These are phyloP conservation scores for Seison nebaliae DNA, from an alignment of 1,140 invertebrate species.

Conservation along the genomic window DNA sequence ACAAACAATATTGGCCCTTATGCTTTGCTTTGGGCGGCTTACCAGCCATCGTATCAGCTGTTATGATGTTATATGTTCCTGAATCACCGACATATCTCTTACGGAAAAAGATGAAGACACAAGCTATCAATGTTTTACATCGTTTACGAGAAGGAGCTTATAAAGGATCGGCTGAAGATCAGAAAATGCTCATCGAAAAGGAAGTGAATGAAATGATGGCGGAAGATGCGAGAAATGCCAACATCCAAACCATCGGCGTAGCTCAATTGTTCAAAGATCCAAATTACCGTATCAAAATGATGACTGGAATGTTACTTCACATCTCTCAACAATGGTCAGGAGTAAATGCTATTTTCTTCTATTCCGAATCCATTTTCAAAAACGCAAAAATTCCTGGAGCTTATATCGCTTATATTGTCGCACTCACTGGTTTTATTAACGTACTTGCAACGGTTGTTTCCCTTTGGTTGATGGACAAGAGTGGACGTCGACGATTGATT, in stretches of 20 bases:
- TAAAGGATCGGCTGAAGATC: too few species aligned
- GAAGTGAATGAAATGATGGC: too few species aligned
- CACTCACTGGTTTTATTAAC: constrained; percentile 43
- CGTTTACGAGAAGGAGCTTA: too few species aligned
- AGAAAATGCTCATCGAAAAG: too few species aligned
- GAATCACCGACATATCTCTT: constrained; percentile 66
- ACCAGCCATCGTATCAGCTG: constrained; percentile 57
- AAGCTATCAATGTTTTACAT: too few species aligned
- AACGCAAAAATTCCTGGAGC: constrained; percentile 34
- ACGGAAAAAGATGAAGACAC: constrained; percentile 68
- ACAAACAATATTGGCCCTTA: constrained; percentile 55
- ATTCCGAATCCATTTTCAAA: constrained; percentile 43
- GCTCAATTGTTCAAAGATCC: too few species aligned
- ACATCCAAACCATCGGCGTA: too few species aligned
- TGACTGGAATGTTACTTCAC: too few species aligned
- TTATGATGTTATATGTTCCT: constrained; percentile 65
- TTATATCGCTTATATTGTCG: constrained; percentile 39
- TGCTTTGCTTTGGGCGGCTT: constrained; percentile 33
- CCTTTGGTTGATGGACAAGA: constrained; percentile 20
- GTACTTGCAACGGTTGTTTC: constrained; percentile 39
- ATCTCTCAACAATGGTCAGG: too few species aligned
- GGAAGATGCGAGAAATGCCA: too few species aligned
- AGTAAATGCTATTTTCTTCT: constrained; percentile 43
- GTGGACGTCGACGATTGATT: constrained; percentile 15
- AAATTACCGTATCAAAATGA: too few species aligned